Percentiles rank a stretch among this genome's conserved stretches.
Evolutionary conservation across 2,797 vertebrate species (phyloP).

Genomic region (Coregonus sp.): DNA sequence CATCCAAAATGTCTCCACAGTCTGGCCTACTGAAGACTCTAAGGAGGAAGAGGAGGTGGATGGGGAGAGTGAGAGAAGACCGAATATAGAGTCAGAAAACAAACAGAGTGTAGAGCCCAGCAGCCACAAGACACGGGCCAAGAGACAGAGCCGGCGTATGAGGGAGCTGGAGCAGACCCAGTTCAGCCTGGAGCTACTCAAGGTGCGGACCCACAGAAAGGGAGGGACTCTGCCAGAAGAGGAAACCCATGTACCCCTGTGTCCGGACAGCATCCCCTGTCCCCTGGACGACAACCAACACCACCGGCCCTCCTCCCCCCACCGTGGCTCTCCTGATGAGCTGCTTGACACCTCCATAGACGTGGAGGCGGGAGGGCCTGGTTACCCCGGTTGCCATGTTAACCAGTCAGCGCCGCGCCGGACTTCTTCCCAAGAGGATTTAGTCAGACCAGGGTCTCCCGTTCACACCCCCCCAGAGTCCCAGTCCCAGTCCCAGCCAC

Average conservation of each 20-base stretch:
- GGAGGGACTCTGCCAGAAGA: conserved; percentile 38
- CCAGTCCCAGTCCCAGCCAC: not conserved
- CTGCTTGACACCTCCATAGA: too few relatives aligned
- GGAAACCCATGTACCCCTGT: conserved; percentile 26
- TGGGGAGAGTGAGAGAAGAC: conserved; percentile 48
- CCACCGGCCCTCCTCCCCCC: conserved; percentile 19
- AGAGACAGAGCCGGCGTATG: conserved; percentile 92
- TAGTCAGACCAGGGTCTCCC: not conserved
- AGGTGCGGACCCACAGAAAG: conserved; percentile 84
- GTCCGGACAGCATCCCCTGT: conserved; percentile 58
- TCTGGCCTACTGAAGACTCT: conserved; percentile 28
- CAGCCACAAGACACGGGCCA: conserved; percentile 84
- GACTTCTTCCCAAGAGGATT: conserved; percentile 23
- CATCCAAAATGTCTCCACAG: conserved; percentile 6
- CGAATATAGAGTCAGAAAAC: conserved; percentile 32
- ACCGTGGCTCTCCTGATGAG: not conserved
- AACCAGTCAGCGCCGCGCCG: not conserved
- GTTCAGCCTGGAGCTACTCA: conserved; percentile 92
- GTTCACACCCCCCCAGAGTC: not conserved
- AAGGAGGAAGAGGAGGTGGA: conserved; percentile 35
- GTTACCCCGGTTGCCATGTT: too few relatives aligned
- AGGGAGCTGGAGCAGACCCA: conserved; percentile 94
- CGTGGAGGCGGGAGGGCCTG: too few relatives aligned
- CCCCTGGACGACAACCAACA: conserved; percentile 37
- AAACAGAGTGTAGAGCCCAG: conserved; percentile 46